Conservation (phyloP, 1,140 invertebrate genomes). For the Ptiloglossa arizonensis region DNA sequence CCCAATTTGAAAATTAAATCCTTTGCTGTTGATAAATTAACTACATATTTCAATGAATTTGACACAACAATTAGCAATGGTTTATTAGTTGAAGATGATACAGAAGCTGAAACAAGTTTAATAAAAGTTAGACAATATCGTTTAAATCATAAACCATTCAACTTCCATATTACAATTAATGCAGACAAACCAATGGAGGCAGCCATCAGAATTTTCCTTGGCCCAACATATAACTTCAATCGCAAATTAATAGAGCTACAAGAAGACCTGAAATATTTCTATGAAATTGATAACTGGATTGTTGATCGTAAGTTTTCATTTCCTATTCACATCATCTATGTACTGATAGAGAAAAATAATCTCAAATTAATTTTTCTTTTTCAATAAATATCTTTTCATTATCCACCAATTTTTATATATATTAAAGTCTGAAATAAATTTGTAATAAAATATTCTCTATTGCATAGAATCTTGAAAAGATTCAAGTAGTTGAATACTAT, state of each 20-base stretch:
- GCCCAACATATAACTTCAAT: slow-evolving; percentile 86
- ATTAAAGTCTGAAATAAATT: too few relatives aligned
- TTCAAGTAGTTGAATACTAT: too few relatives aligned
- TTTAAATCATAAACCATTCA: slow-evolving; percentile 86
- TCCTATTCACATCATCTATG: too few relatives aligned
- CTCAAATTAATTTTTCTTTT: neutral
- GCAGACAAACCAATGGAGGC: slow-evolving; percentile 82
- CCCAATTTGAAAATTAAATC: slow-evolving; percentile 85
- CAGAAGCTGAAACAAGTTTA: slow-evolving; percentile 64
- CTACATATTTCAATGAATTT: slow-evolving; percentile 88
- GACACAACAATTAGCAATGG: slow-evolving; percentile 87
- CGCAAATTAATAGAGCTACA: slow-evolving; percentile 79
- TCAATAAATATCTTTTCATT: slow-evolving; percentile 21
- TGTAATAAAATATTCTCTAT: too few relatives aligned
- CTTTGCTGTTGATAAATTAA: slow-evolving; percentile 84
- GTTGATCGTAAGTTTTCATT: slow-evolving; percentile 70
- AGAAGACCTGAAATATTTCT: slow-evolving; percentile 84
- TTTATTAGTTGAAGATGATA: slow-evolving; percentile 75
- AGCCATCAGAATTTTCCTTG: slow-evolving; percentile 86
- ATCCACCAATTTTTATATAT: too few relatives aligned
- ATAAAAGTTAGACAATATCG: slow-evolving; percentile 75
- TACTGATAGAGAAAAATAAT: neutral
- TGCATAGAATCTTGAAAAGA: too few relatives aligned
- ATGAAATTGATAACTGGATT: slow-evolving; percentile 83
- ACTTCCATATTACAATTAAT: slow-evolving; percentile 83